Percentiles rank a stretch among this genome's conserved stretches.
Evolutionary conservation across 23 tunicate species (phyloP).

Genomic region (Diplosoma virens): DNA sequence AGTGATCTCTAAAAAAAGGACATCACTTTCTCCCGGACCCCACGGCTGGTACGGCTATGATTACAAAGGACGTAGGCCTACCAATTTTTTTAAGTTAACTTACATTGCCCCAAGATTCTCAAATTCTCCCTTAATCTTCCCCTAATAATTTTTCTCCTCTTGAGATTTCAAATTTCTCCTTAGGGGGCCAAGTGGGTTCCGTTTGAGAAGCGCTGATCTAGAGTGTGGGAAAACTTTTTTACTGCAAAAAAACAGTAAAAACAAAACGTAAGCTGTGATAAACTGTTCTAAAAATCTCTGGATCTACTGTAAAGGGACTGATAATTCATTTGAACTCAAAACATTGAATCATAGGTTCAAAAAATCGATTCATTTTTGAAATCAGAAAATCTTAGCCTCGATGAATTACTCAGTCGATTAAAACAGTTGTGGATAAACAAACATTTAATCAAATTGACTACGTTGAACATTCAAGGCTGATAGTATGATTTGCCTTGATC

Average conservation of each 20-base stretch:
- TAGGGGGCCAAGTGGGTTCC: too few species aligned
- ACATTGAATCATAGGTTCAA: neutral
- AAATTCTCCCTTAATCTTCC: too few species aligned
- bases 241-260: neutral
- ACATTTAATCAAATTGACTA: neutral
- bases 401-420: neutral
- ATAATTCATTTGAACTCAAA: neutral
- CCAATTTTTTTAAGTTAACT: too few species aligned
- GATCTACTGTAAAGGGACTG: neutral
- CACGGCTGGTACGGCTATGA: too few species aligned
- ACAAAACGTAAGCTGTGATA: neutral
- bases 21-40: too few species aligned
- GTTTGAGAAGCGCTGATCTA: too few species aligned
- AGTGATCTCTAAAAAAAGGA: too few species aligned
- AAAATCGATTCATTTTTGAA: neutral
- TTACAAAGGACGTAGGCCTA: too few species aligned
- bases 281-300: neutral
- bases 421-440: neutral
- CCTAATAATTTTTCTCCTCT: too few species aligned
- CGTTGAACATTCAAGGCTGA: neutral
- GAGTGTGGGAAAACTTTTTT: neutral
- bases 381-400: neutral
- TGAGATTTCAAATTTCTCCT: too few species aligned
- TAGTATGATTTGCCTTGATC: neutral
- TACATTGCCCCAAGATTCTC: too few species aligned